phyloP scores from a whole-genome alignment of 2,113 vertebrate genomes.

The Procapra przewalskii region DNA sequence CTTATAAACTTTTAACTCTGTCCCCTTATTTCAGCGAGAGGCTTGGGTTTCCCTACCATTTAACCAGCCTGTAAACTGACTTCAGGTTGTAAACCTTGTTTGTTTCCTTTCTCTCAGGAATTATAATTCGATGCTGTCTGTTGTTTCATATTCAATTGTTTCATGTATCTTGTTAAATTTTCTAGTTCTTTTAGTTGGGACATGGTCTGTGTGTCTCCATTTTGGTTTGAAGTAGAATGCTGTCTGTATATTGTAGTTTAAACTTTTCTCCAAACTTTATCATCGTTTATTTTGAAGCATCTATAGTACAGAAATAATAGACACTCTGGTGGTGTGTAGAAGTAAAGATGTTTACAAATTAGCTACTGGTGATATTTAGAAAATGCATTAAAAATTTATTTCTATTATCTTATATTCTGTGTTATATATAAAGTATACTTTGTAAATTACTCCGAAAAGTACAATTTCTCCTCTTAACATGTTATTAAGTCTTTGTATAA shows the following conservation, averaged over 20 bases:
- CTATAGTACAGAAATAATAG: neutral
- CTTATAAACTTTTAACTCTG: neutral
- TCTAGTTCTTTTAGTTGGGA: neutral
- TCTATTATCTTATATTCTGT: neutral
- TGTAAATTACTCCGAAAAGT: neutral
- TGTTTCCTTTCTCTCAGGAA: neutral
- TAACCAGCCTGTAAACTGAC: neutral
- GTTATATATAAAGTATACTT: neutral
- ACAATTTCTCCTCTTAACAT: neutral
- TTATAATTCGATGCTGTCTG: neutral
- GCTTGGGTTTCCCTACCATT: neutral
- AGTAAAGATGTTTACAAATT: neutral
- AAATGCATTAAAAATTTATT: neutral
- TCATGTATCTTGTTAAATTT: neutral
- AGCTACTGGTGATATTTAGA: neutral
- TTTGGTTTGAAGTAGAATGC: neutral
- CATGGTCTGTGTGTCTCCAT: neutral
- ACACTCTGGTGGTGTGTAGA: neutral
- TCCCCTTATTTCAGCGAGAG: neutral
- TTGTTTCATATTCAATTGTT: neutral
- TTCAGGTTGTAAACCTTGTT: neutral
- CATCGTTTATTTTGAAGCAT: neutral
- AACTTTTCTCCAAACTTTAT: neutral
- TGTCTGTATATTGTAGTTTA: neutral
- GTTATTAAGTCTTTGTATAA: neutral